Base-by-base conservation (phyloP, 2,797 vertebrate species). In the Xiphophorus birchmanni region DNA sequence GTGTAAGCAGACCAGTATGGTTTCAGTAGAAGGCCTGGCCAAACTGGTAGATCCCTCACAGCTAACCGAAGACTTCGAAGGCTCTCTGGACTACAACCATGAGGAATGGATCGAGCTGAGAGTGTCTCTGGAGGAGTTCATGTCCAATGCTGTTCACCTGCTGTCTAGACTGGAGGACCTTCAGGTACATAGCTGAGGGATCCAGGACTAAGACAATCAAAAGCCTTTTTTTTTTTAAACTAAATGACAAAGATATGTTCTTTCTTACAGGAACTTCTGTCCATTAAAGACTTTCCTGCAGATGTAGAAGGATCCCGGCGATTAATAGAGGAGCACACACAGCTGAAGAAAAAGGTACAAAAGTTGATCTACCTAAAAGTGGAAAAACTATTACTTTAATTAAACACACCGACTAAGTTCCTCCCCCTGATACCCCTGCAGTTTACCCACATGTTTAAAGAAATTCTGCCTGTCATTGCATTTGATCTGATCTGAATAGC, bases 31-130 rank as follows among this genome's bases (percentile, higher is more conserved):
- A 93, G 99, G 99, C 74, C 95, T 99, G 84, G 92, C 97, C 5
- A 99, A 99, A 87, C 96, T 99, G 4, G 99, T 99, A 89, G 99
- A 99, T 90, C 98, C 98, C 8, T 99, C 99, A 63, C 99, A 99
- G 94, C 95, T 99, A 91, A 99, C 99, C 0, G 98, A 99, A 18
- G 99, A 99, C 86, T 99, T 99, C 4, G 99, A 99, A 58, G 99
- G 99, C 56, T 98, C 98, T n/a, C 92, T 99, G 95, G 98, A 99
- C 92, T 99, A 99, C 91, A 97, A 99, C 94, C 98, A 99, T 0
- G 98, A 99, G 58, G 98, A 99, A 90, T 99, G 99, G 99, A 97
- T 99, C 79, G 98, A 99, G 76, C 91, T 99, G 69, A 95, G 98
- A 0, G 96, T 99, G 69, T 97, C 98, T 32, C 89, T 99, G 89